Evolutionary conservation across 1,140 invertebrate genomes (phyloP), one percentile per base, ranked within the genome.

Genomic region (Drosophila setifemur): DNA sequence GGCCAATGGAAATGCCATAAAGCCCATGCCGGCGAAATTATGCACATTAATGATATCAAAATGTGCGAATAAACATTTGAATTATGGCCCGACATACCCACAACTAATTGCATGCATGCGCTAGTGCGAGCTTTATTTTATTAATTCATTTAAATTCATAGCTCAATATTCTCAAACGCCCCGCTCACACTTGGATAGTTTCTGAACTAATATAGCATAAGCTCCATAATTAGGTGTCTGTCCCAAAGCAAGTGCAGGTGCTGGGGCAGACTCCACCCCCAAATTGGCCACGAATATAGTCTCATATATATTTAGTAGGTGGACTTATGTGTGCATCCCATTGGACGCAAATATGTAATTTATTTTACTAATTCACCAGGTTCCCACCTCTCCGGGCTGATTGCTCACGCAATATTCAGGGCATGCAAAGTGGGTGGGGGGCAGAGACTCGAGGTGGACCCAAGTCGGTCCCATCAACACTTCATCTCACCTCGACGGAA

Each of bases 131-230:
- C 48, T 74, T 74, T 55, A 67, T 83, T 75, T 86, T 76, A 86
- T 79, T 86, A 81, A 86, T 86, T 81, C 82, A 86, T 86, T 86
- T 66, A 76, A 86, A 86, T 86, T 86, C 75, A 86, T 86, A 70
- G 81, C 75, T 76, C 63, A 79, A 81, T 71, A 55, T 66, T 49
- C 67, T 39, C 49, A 58, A 14, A 23, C 43, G 39, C 12, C 44
- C 11, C 26, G 25, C 43, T 14, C 7, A 26, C 39, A 64, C 50
- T 29, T 37, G 47, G 37, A 14, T 37, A 47, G 61, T 68, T 68
- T 72, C n/a, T 44, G 69, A 82, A 81, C 78, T 82, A 82, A 87
- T 86, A 69, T 79, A 71, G 53, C 79, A 75, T 72, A 85, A 83
- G 73, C 70, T 54, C 14, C 55, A 45, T 83, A 83, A 83, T 83